Conservation (phyloP, 2,113 vertebrate genomes). For the Acrocephalus arundinaceus region DNA sequence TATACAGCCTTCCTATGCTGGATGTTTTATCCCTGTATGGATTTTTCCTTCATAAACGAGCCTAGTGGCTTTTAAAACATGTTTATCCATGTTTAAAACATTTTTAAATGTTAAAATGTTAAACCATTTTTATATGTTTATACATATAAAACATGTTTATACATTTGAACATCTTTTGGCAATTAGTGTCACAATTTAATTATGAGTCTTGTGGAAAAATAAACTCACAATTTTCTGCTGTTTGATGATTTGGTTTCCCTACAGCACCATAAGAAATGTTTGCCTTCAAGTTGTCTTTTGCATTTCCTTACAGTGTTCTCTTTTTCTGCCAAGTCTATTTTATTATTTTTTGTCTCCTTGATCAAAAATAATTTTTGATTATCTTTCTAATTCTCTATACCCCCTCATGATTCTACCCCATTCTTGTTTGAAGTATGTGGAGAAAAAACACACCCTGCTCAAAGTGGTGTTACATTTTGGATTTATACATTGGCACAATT, state of each 20-base stretch:
- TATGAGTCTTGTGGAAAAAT: background rate
- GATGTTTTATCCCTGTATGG: background rate
- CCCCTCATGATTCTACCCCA: background rate
- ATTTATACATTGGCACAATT: background rate
- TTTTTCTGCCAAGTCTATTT: background rate
- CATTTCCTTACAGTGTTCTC: background rate
- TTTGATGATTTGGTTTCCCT: background rate
- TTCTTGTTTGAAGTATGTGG: background rate
- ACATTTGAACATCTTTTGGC: background rate
- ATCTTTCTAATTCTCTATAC: background rate
- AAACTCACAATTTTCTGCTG: background rate
- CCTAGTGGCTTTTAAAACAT: background rate
- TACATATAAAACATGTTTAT: background rate
- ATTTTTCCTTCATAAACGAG: background rate
- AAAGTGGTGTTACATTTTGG: background rate
- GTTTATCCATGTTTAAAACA: background rate
- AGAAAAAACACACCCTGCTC: background rate
- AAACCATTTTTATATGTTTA: no score
- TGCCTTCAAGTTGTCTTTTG: background rate
- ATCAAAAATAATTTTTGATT: background rate
- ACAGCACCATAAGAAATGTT: background rate
- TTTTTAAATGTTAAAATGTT: no score
- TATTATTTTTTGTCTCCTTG: background rate
- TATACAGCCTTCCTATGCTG: background rate
- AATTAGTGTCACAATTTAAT: background rate